Conservation (phyloP, 2,888 invertebrate species). For the Quadriops clusia region DNA sequence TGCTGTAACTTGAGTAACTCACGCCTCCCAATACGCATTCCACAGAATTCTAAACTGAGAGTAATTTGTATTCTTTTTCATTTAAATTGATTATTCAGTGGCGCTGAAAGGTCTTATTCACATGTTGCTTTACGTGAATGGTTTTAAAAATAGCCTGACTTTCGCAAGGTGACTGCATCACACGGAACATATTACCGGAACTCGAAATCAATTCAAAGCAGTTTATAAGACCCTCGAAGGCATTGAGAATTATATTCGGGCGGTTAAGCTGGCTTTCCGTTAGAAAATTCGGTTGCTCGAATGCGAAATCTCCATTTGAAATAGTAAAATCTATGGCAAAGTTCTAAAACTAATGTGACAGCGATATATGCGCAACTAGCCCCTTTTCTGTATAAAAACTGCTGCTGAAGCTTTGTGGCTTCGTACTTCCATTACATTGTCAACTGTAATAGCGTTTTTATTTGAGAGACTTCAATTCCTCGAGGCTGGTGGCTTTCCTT, state of each 20-base stretch:
- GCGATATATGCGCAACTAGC: constrained; percentile 20
- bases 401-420: constrained; percentile 13
- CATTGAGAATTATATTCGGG: constrained; percentile 14
- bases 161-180: background rate
- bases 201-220: constrained; percentile 9
- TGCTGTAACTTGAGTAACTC: too few species aligned
- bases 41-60: too few species aligned
- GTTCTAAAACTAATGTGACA: constrained; percentile 18
- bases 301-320: constrained; percentile 14
- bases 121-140: too few species aligned
- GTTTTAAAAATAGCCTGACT: background rate
- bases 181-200: too few species aligned
- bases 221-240: constrained; percentile 12
- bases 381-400: constrained; percentile 19
- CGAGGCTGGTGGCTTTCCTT: too few species aligned
- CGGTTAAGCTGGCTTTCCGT: constrained; percentile 14
- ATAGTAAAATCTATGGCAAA: constrained; percentile 19
- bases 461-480: constrained; percentile 14
- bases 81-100: too few species aligned
- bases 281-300: constrained; percentile 11
- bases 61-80: too few species aligned
- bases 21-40: too few species aligned
- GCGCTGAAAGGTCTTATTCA: too few species aligned
- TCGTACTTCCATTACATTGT: constrained; percentile 17
- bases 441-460: constrained; percentile 17